phyloP scores from a whole-genome alignment of 2,888 invertebrate species.

The Bruchidius siliquastri region DNA sequence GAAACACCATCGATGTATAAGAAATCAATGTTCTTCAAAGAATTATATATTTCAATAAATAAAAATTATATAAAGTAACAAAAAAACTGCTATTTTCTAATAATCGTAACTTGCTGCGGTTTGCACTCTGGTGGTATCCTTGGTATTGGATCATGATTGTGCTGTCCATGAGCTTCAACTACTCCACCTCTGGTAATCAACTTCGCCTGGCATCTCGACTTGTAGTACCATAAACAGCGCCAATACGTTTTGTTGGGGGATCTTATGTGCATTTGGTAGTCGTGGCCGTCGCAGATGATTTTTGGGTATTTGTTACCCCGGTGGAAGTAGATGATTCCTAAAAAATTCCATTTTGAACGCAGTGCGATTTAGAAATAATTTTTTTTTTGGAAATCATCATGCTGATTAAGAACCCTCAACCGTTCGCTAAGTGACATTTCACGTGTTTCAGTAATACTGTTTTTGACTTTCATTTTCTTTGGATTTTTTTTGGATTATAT shows the following conservation, averaged over 20 bases:
- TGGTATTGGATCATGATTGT: constrained; percentile 2
- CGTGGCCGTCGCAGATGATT: constrained; percentile 26
- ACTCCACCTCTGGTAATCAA: constrained; percentile 14
- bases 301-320: constrained; percentile 14
- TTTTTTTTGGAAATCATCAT: no score
- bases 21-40: no score
- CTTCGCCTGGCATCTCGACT: constrained; percentile 27
- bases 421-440: no score
- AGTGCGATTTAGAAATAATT: constrained; percentile 2
- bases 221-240: constrained; percentile 29
- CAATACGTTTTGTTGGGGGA: constrained; percentile 25
- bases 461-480: no score
- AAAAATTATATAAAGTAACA: no score
- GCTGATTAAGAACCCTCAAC: no score
- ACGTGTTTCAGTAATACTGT: no score
- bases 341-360: not conserved
- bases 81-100: not conserved
- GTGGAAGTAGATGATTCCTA: constrained; percentile 8
- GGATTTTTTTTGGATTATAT: no score
- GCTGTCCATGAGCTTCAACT: constrained; percentile 24
- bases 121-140: not conserved
- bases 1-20: no score
- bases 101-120: not conserved
- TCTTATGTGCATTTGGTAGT: constrained; percentile 29
- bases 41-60: no score